Percentiles rank a stretch among this genome's conserved stretches.
Conservation (phyloP, 2,113 vertebrate genomes). For the Ammodytes dubius region DNA sequence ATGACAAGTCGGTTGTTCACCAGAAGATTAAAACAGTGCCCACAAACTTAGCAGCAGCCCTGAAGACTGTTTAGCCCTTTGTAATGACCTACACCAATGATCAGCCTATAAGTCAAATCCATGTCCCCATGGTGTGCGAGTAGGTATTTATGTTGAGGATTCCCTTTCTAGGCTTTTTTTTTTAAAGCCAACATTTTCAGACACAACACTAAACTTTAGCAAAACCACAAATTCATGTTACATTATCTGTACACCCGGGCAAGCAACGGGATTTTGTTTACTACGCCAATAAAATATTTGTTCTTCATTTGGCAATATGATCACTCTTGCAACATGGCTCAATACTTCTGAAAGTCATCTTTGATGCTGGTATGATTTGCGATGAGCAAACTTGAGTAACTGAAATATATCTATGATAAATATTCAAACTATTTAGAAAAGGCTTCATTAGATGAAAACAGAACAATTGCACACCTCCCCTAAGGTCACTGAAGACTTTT, state of each 20-base stretch:
- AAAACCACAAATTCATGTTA: conserved; percentile 66
- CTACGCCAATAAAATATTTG: conserved; percentile 63
- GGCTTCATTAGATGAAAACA: conserved; percentile 52
- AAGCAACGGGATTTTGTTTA: conserved; percentile 50
- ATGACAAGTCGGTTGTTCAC: conserved; percentile 45
- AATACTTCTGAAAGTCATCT: conserved; percentile 64
- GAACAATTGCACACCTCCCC: conserved; percentile 69
- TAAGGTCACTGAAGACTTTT: conserved; percentile 59
- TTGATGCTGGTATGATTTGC: conserved; percentile 78
- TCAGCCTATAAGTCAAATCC: conserved; percentile 52
- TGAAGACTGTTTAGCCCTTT: conserved; percentile 79
- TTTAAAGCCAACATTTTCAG: conserved; percentile 53
- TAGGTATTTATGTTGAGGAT: conserved; percentile 46
- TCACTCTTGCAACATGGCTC: conserved; percentile 71
- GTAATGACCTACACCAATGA: conserved; percentile 63
- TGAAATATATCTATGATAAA: conserved; percentile 50
- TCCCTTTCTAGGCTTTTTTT: conserved; percentile 54
- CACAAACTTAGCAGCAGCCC: conserved; percentile 71
- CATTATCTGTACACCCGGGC: conserved; percentile 66
- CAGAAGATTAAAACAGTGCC: conserved; percentile 50
- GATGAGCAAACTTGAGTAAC: conserved; percentile 35
- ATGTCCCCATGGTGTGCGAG: conserved; percentile 54
- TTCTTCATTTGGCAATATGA: conserved; percentile 83
- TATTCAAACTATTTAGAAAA: conserved; percentile 54
- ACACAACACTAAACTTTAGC: conserved; percentile 58